Conservation (phyloP, 2,888 invertebrate species). For the Eilema depressum region DNA sequence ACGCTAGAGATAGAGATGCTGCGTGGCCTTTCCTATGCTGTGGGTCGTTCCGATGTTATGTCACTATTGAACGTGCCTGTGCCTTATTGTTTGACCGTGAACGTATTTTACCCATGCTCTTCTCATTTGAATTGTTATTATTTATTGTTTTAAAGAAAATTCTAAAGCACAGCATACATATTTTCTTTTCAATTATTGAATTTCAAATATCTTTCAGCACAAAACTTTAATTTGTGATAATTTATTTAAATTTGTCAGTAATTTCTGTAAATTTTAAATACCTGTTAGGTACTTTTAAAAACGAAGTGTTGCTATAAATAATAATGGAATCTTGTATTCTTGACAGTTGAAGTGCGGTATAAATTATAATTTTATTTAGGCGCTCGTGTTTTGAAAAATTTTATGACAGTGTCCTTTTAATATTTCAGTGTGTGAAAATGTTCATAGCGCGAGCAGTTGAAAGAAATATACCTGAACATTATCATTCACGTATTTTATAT, state of each 20-base stretch:
- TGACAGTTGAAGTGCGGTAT: conserved; percentile 8
- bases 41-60: conserved; percentile 79
- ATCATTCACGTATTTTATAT: background rate
- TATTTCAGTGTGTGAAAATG: conserved; percentile 3
- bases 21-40: conserved; percentile 78
- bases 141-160: conserved; percentile 59
- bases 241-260: background rate
- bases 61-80: conserved; percentile 81
- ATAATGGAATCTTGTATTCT: background rate
- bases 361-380: conserved; percentile 9
- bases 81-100: conserved; percentile 81
- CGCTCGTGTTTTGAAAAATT: conserved; percentile 11
- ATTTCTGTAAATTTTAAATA: conserved; percentile 1
- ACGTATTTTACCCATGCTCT: conserved; percentile 71
- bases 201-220: background rate
- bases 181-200: background rate
- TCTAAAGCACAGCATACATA: conserved; percentile 46
- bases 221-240: background rate
- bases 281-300: background rate
- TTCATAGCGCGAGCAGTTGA: background rate
- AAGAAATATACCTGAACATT: conserved; percentile 5
- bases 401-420: conserved; percentile 11
- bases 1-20: conserved; percentile 83
- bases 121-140: conserved; percentile 62
- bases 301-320: conserved; percentile 20